Conservation (phyloP, 2,888 invertebrate species). For the Crocallis elinguaria region DNA sequence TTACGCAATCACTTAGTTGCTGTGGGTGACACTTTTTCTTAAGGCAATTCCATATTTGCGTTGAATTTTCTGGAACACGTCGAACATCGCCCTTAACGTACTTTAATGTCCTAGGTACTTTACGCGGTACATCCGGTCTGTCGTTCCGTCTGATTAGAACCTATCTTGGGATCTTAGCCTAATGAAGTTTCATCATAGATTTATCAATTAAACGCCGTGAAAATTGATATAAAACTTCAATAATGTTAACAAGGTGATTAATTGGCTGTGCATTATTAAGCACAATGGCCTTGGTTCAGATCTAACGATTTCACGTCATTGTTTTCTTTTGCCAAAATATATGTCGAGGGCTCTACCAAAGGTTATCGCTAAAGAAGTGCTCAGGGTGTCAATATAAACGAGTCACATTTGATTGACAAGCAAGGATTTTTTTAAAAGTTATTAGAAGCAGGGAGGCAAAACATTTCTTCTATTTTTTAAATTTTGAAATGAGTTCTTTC, state of each 20-base stretch:
- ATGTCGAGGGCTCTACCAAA: conserved; percentile 80
- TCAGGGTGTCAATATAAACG: conserved; percentile 44
- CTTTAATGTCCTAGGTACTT: neutral
- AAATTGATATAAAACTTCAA: conserved; percentile 49
- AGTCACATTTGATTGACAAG: conserved; percentile 40
- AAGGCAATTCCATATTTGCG: conserved; percentile 47
- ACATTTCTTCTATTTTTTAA: neutral
- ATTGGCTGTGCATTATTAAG: conserved; percentile 66
- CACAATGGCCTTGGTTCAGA: conserved; percentile 70
- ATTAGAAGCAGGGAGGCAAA: neutral
- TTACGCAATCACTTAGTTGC: conserved; percentile 68
- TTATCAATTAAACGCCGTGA: conserved; percentile 19
- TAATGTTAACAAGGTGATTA: conserved; percentile 55
- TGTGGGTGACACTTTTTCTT: conserved; percentile 73
- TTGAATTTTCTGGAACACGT: conserved; percentile 43
- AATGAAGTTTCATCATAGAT: conserved; percentile 3
- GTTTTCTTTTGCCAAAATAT: conserved; percentile 80
- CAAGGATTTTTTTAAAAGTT: too few relatives aligned
- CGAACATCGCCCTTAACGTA: neutral
- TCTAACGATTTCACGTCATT: conserved; percentile 81
- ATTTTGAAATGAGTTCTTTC: too few relatives aligned
- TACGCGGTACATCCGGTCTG: neutral
- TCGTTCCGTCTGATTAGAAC: neutral
- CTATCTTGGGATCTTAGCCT: neutral
- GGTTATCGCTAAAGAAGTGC: conserved; percentile 65